Evolutionary conservation across 2,888 invertebrate genomes (phyloP), one percentile per base, ranked within the genome.

Genomic region (Abrostola tripartita): DNA sequence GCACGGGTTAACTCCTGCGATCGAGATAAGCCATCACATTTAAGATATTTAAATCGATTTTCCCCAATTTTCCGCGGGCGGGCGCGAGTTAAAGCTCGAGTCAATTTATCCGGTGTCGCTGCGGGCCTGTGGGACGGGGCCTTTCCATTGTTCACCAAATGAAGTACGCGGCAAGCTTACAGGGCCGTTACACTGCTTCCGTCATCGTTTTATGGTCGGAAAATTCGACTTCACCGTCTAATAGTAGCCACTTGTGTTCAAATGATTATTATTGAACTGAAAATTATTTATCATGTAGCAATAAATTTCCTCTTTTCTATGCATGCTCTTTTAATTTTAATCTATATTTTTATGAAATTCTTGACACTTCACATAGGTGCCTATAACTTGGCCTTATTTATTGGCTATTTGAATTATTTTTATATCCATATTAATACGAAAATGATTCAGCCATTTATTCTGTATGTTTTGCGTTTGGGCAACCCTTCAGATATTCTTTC

Each of bases 41-140:
- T 86, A 89, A 92, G 93, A 93, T 92, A 93, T 94, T 93, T 93
- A 94, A 94, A 94, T 94, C 93, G 94, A 94, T 94, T 94, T 93
- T 89, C 90, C 90, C 91, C 93, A 92, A 93, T 94, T 94, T 94
- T 92, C 92, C 92, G 90, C 90, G 90, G 87, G 90, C 88, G 90
- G 88, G 91, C 89, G 89, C 92, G 85, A 88, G 88, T 89, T 86
- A 88, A 90, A 87, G 87, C 91, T 82, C 88, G 85, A 92, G 85
- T 91, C 92, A 91, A 94, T 94, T 94, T 94, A 94, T 93, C 91
- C 93, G 82, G 90, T 89, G 90, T 84, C 90, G 89, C 88, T 85
- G 64, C 87, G 88, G 90, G 90, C 88, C 89, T 85, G 77, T 82
- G 87, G 86, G 89, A 85, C 85, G 86, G 85, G 83, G 85, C 77